Evolutionary conservation across 2,888 invertebrate species (phyloP).

Genomic region (Acanthosoma haemorrhoidale): DNA sequence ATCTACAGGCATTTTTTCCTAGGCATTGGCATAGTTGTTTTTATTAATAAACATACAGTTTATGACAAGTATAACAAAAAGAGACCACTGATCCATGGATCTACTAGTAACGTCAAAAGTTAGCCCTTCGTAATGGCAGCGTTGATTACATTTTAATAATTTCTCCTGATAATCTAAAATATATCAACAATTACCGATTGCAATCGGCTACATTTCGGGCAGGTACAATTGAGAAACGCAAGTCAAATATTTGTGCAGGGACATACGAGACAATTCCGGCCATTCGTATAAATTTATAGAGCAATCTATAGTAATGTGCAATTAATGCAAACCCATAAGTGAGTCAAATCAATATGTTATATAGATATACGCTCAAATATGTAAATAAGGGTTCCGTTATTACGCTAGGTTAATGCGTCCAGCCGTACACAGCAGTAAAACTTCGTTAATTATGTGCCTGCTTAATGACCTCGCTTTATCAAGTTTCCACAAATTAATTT

Average conservation of each 20-base stretch:
- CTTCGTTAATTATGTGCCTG: background rate
- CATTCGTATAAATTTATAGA: background rate
- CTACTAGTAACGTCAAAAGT: too few relatives aligned
- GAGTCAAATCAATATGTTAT: background rate
- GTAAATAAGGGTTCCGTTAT: background rate
- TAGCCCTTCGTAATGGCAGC: too few relatives aligned
- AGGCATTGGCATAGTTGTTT: too few relatives aligned
- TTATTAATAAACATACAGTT: too few relatives aligned
- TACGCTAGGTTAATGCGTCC: background rate
- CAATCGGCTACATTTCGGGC: background rate
- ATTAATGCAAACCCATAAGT: background rate
- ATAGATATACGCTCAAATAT: background rate
- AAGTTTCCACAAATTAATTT: too few relatives aligned
- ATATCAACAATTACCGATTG: too few relatives aligned
- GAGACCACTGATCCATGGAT: too few relatives aligned
- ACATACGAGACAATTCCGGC: background rate
- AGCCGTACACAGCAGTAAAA: background rate
- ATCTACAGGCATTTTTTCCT: too few relatives aligned
- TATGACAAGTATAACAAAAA: too few relatives aligned
- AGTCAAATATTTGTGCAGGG: background rate
- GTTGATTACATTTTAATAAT: too few relatives aligned
- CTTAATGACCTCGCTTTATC: too few relatives aligned
- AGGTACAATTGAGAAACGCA: background rate
- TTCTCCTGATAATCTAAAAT: too few relatives aligned
- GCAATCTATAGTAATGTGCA: background rate